Evolutionary conservation across 2,888 invertebrate species (phyloP).

Genomic region (Drosophila phalerata): DNA sequence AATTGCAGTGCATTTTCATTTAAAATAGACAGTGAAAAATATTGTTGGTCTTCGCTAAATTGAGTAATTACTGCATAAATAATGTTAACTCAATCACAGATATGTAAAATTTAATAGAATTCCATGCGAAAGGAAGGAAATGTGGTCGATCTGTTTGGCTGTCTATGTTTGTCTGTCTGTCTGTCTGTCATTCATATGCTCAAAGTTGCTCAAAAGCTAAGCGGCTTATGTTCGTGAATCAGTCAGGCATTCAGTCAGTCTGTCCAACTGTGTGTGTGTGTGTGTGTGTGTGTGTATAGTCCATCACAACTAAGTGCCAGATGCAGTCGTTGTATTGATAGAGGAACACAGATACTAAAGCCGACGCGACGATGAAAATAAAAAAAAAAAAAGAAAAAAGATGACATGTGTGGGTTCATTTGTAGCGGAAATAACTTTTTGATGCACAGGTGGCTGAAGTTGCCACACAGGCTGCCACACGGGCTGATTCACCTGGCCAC

Average conservation of each 20-base stretch:
- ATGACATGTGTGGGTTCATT: constrained; percentile 67
- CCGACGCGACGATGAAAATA: constrained; percentile 26
- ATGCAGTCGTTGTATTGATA: constrained; percentile 59
- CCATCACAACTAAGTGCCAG: constrained; percentile 59
- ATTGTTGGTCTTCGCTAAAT: neutral
- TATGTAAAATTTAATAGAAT: constrained; percentile 35
- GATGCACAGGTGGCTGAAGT: constrained; percentile 53
- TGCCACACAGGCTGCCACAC: constrained; percentile 47
- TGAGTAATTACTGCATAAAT: constrained; percentile 28
- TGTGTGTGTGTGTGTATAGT: constrained; percentile 22
- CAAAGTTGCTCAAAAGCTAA: constrained; percentile 73
- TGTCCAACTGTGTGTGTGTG: constrained; percentile 29
- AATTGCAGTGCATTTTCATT: too few species aligned
- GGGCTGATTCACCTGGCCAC: constrained; percentile 72
- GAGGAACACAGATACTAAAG: constrained; percentile 39
- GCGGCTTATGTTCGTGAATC: constrained; percentile 61
- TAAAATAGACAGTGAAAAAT: too few species aligned
- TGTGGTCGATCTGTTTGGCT: constrained; percentile 14
- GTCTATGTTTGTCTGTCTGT: constrained; percentile 29
- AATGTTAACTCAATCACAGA: constrained; percentile 19
- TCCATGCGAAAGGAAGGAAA: constrained; percentile 14
- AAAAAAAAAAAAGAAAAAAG: constrained; percentile 15
- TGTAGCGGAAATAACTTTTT: constrained; percentile 80
- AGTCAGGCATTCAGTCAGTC: constrained; percentile 19
- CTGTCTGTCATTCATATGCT: constrained; percentile 42